Conservation (phyloP, 2,888 invertebrate species). For the Choristoneura rosaceana region DNA sequence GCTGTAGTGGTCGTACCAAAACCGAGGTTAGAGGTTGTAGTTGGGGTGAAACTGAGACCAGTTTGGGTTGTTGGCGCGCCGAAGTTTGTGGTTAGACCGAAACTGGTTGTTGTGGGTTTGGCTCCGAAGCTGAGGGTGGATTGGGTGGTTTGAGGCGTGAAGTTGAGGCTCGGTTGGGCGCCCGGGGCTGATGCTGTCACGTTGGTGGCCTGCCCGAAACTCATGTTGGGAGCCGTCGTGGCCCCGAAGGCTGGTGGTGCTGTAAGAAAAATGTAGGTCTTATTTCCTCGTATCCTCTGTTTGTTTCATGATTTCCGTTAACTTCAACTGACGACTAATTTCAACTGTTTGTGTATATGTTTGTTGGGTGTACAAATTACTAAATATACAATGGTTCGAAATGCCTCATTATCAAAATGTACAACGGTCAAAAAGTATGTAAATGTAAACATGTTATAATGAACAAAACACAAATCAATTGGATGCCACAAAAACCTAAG, state of each 20-base stretch:
- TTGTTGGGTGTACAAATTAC: no score
- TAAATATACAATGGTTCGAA: no score
- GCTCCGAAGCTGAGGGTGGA: conserved; percentile 29
- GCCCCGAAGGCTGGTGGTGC: conserved; percentile 46
- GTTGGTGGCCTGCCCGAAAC: conserved; percentile 16
- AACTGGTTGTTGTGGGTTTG: conserved; percentile 15
- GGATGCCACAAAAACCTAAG: no score
- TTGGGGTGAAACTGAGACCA: neutral
- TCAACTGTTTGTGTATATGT: no score
- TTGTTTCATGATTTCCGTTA: no score
- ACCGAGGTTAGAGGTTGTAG: neutral
- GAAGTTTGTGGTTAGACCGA: neutral
- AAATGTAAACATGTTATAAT: no score
- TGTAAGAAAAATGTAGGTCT: conserved; percentile 16
- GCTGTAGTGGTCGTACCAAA: conserved; percentile 32
- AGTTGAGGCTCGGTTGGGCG: conserved; percentile 7
- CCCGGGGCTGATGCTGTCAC: neutral
- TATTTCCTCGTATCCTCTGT: no score
- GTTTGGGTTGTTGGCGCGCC: conserved; percentile 4
- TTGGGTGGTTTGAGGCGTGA: conserved; percentile 2
- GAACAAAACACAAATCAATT: no score
- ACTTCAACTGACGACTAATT: no score
- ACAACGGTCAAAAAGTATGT: no score
- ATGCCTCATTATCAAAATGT: no score
- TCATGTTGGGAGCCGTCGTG: conserved; percentile 1